A percentile compares a stretch with the other conserved stretches of the same genome.
Conservation (phyloP, 2,113 vertebrate genomes). For the Tupaia chinensis region DNA sequence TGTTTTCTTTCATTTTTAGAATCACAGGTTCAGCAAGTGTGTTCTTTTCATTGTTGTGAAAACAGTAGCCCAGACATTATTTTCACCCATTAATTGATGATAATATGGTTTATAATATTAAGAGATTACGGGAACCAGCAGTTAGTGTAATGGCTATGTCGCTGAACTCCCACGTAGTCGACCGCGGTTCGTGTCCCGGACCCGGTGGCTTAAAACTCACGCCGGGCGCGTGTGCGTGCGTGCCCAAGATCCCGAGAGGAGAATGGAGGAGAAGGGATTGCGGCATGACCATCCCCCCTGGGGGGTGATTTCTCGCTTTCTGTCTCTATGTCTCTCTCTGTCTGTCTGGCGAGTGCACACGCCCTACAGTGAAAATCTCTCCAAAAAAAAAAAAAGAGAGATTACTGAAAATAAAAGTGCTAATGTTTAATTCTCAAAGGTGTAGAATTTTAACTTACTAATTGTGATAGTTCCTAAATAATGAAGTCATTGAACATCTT, state of each 20-base stretch:
- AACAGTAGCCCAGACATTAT: neutral
- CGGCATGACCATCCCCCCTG: too few relatives aligned
- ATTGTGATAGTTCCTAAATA: slow-evolving; percentile 4
- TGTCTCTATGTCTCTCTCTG: too few relatives aligned
- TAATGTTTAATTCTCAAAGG: slow-evolving; percentile 54
- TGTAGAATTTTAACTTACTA: slow-evolving; percentile 25
- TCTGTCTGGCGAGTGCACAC: too few relatives aligned
- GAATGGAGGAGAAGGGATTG: too few relatives aligned
- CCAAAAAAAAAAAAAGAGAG: neutral
- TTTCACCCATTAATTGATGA: slow-evolving; percentile 41
- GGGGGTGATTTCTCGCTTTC: too few relatives aligned
- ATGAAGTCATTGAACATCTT: neutral
- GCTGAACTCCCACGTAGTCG: too few relatives aligned
- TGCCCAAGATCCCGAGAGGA: too few relatives aligned
- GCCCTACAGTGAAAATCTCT: too few relatives aligned
- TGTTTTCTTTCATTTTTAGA: slow-evolving; percentile 50
- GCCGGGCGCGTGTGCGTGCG: too few relatives aligned
- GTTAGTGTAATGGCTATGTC: too few relatives aligned
- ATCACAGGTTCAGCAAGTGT: neutral
- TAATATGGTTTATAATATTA: slow-evolving; percentile 42
- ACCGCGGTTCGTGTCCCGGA: too few relatives aligned
- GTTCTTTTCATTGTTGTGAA: neutral
- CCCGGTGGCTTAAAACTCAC: too few relatives aligned
- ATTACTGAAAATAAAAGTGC: neutral
- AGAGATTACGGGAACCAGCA: slow-evolving; percentile 15